Conservation (phyloP, 2,888 invertebrate genomes). For the Acrobasis consociella region DNA sequence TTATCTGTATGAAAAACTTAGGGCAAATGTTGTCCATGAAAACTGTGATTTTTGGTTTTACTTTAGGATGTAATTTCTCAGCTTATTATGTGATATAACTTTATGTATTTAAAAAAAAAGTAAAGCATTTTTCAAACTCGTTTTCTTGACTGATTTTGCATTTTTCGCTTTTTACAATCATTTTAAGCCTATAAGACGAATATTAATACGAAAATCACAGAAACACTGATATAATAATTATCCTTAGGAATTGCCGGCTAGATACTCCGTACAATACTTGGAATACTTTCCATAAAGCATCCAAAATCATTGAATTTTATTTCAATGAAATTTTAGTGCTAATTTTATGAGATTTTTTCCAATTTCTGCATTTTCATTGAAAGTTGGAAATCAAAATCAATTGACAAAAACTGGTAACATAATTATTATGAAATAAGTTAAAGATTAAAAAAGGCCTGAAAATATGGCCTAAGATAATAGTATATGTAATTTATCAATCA, state of each 20-base stretch:
- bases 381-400: not conserved
- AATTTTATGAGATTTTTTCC: slow-evolving; percentile 6
- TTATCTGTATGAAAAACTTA: slow-evolving; percentile 68
- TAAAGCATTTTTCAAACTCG: slow-evolving; percentile 46
- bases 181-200: slow-evolving; percentile 35
- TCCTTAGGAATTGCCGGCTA: slow-evolving; percentile 24
- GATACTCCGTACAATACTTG: slow-evolving; percentile 32
- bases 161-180: slow-evolving; percentile 53
- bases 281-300: slow-evolving; percentile 16
- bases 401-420: not conserved
- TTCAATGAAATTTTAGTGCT: slow-evolving; percentile 8
- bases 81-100: slow-evolving; percentile 77
- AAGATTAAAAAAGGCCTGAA: no score
- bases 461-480: not conserved
- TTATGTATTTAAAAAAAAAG: slow-evolving; percentile 55
- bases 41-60: slow-evolving; percentile 82
- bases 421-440: not conserved
- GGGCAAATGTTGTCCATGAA: slow-evolving; percentile 75
- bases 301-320: slow-evolving; percentile 3
- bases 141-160: slow-evolving; percentile 62
- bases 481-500: no score
- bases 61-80: slow-evolving; percentile 70
- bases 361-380: slow-evolving; percentile 14
- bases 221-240: not conserved
- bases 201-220: slow-evolving; percentile 22